Base-by-base conservation (phyloP, 2,888 invertebrate species). In the Cataglyphis albicans region DNA sequence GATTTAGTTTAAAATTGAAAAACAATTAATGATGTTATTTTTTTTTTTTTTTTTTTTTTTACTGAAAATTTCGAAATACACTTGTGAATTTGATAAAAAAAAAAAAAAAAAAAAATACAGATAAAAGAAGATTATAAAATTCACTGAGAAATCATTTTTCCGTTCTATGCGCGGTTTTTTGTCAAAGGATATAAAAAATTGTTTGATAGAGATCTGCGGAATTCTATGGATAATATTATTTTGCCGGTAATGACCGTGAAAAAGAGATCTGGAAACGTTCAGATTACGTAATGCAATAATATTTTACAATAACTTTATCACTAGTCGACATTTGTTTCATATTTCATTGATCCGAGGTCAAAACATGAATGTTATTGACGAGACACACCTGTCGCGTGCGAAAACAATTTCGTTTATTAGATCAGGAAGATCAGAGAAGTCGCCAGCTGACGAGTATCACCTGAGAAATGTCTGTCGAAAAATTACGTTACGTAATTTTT, bases 401-500 rank as follows among this genome's bases (percentile, higher is more conserved):
- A 65, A 76, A 76, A 41, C 32, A 76, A 57, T 76, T 76, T 67
- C 12, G 41, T 67, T 76, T 15, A 12, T 67, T 76, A 67, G 55
- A 76, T 1, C 55, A 9, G 55, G 15, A 29, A 76, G 21, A 55
- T 35, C n/a, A 29, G 29, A 29, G 29, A 29, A 29, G 12, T n/a
- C 55, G 29, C 4, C 64, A 52, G 38, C 44, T 75, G 52, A 29
- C 18, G 29, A 52, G 3, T 55, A 55, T 12, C 57, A 57, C 29
- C 32, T 67, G 76, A 35, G 21, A 65, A 38, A 67, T 41, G 32
- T 76, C 57, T 41, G n/a, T 7, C 25, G 12, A 67, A 67, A 67
- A 57, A 64, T n/a, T 41, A 29, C n/a, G 41, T 67, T 29, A 55
- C 25, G 55, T 63, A 52, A 75, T 52, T 64, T 75, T 67, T 29